Evolutionary conservation across 2,888 invertebrate species (phyloP), one percentile per base, ranked within the genome.

Genomic region (Byasa hedistus): DNA sequence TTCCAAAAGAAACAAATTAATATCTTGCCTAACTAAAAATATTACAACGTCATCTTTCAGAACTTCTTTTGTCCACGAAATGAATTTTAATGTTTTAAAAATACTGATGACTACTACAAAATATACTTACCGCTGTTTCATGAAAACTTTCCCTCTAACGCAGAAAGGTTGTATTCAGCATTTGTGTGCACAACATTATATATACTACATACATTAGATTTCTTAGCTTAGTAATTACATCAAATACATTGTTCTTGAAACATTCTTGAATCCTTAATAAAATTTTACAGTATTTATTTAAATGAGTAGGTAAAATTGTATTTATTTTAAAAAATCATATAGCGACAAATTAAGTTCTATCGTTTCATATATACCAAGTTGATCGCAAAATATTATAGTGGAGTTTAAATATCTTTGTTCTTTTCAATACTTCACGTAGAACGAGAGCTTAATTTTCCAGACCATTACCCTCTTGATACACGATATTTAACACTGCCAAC

Each of bases 401-500:
- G 48, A 48, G 19, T 48, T n/a, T 3, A n/a, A 48, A 48, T 56
- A 62, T 32, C 32, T 56, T 57, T 63, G 21, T 57, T 27, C 57
- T 51, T 63, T 57, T 22, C 63, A 51, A 51, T 63, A 27, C 19
- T 48, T 58, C 15, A 51, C 32, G n/a, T 36, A 51, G 58, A 64
- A 32, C 39, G 64, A n/a, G 23, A 23, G 57, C 58, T 59, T 54
- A 36, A 64, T 64, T 64, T 64, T 64, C 64, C 64, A 21, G 36
- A 23, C 58, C 64, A 64, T 64, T 64, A 64, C 58, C 32, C 39
- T 32, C 24, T 64, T 64, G 64, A 64, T 39, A 58, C 52, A 64
- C 52, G 64, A 58, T 36, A 36, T 54, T 64, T 36, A 36, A 59
- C 64, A 39, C 58, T 64, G 52, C 36, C 58, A 57, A 54, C 58